Base-by-base conservation (phyloP, 2,113 vertebrate genomes). In the Oriolus oriolus region DNA sequence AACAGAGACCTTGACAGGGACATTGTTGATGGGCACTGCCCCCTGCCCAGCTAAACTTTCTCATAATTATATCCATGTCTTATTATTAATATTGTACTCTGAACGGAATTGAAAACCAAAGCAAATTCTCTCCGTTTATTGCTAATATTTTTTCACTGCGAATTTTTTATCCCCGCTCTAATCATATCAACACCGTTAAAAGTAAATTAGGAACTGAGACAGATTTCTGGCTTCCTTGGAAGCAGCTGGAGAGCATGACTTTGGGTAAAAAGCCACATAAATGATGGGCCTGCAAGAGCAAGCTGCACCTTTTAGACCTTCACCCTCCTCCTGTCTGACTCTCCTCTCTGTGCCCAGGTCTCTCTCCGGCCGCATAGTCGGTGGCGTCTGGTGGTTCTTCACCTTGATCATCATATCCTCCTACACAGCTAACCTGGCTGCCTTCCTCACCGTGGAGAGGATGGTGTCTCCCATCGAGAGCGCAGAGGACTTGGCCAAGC, bases 371-470 rank as follows among this genome's bases (percentile, higher is more conserved):
- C 99, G 99, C 37, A 99, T 99, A 42, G 99, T 99, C 1, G 99
- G 99, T 65, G 99, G 99, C 1, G 99, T 99, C 94, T 99, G 99
- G 99, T 99, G 99, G 99, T 99, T 99, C 98, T 99, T 99, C 98
- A 99, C 99, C 84, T 98, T 99, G 96, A 99, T 99, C 98, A 99
- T 99, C 98, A 99, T 99, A 96, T 99, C 99, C 27, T 99, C 99
- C 74, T 99, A 99, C 92, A 99, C 99, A 88, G 99, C 99, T 95
- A 99, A 99, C 97, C 97, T 99, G 98, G 99, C 99, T 28, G 99
- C 99, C 94, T 99, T 99, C 97, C 98, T 99, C 95, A 99, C 99
- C 0, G 99, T 99, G 92, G 99, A 99, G 96, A 99, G 99, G 97
- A 99, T 99, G 99, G 99, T 99, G 94, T 99, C 99, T 26, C 99